Evolutionary conservation across 1,140 invertebrate genomes (phyloP).

Genomic region (Hycleus cichorii): DNA sequence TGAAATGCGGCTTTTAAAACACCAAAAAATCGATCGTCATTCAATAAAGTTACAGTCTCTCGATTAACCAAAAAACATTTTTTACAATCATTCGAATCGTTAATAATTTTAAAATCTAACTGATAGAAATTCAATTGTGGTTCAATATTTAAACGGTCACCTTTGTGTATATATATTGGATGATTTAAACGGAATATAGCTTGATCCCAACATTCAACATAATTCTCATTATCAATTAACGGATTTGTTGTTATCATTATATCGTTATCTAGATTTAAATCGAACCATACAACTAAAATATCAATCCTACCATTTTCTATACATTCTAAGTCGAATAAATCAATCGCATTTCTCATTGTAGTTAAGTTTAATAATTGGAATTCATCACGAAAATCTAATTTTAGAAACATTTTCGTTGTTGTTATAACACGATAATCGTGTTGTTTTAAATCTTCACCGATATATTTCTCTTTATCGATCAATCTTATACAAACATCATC

Average conservation of each 20-base stretch:
- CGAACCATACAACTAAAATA: conserved; percentile 61
- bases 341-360: not conserved
- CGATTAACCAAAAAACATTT: conserved; percentile 38
- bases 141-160: conserved; percentile 40
- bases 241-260: conserved; percentile 51
- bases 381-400: conserved; percentile 57
- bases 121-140: conserved; percentile 41
- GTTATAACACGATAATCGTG: conserved; percentile 54
- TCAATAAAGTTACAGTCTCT: conserved; percentile 49
- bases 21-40: conserved; percentile 46
- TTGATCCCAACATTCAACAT: conserved; percentile 67
- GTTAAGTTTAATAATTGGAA: conserved; percentile 38
- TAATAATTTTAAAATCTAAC: conserved; percentile 7
- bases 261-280: conserved; percentile 60
- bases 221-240: conserved; percentile 31
- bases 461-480: conserved; percentile 52
- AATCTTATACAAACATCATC: conserved; percentile 41
- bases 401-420: conserved; percentile 48
- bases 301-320: conserved; percentile 42
- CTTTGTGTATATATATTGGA: conserved; percentile 37
- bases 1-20: conserved; percentile 37
- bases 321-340: conserved; percentile 12
- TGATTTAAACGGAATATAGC: conserved; percentile 54
- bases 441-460: conserved; percentile 56
- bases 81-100: conserved; percentile 23